These are phyloP conservation scores for Atopsyche davidsoni DNA, from an alignment of 1,140 invertebrate genomes.

Conservation along the genomic window DNA sequence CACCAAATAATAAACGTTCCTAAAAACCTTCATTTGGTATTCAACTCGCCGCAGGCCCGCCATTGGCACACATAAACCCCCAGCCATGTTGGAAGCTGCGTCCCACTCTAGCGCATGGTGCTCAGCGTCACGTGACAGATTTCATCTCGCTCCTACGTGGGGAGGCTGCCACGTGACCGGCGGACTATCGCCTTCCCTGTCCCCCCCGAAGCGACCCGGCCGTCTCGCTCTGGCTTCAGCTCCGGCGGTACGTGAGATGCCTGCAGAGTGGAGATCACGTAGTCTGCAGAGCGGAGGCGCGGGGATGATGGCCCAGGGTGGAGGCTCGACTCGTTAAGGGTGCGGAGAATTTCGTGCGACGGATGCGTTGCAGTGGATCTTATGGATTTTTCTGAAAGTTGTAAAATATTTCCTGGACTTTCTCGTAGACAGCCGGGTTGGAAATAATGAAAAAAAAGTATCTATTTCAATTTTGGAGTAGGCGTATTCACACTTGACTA, in stretches of 20 bases:
- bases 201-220: background rate
- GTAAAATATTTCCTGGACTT: too few relatives aligned
- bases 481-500: too few relatives aligned
- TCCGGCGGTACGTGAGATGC: conserved; percentile 15
- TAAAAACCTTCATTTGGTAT: conserved; percentile 28
- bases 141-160: background rate
- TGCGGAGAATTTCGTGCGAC: too few relatives aligned
- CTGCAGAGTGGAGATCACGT: conserved; percentile 14
- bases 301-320: too few relatives aligned
- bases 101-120: too few relatives aligned
- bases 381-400: too few relatives aligned
- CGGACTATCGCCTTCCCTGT: background rate
- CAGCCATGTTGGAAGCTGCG: conserved; percentile 28
- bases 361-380: too few relatives aligned
- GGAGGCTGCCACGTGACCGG: conserved; percentile 4
- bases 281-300: conserved; percentile 8
- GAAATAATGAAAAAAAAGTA: too few relatives aligned
- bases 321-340: too few relatives aligned
- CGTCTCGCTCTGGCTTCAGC: too few relatives aligned
- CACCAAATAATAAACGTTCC: conserved; percentile 30
- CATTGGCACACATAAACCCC: conserved; percentile 32
- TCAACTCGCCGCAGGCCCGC: conserved; percentile 28
- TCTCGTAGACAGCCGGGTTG: too few relatives aligned
- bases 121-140: conserved; percentile 23
- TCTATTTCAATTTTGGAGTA: too few relatives aligned